A percentile compares a stretch with the other conserved stretches of the same genome.
Evolutionary conservation across 1,140 invertebrate genomes (phyloP).

Genomic region (Magallana gigas): DNA sequence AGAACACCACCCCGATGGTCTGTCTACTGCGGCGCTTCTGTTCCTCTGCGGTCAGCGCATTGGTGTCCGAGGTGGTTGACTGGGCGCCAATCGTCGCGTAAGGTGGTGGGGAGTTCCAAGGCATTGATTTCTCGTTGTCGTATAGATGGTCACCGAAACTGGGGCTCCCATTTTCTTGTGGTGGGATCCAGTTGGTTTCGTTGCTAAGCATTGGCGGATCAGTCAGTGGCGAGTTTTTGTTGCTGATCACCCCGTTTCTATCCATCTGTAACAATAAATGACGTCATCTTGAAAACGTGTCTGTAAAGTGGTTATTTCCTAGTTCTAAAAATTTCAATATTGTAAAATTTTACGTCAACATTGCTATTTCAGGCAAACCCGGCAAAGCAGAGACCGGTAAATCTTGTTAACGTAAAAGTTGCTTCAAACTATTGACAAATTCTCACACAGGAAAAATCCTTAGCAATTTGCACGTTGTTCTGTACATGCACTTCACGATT

Average conservation of each 20-base stretch:
- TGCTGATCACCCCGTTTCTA: background rate
- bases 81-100: background rate
- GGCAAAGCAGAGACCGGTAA: too few relatives aligned
- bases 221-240: constrained; percentile 7
- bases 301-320: too few relatives aligned
- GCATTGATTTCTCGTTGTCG: background rate
- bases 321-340: too few relatives aligned
- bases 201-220: constrained; percentile 28
- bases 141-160: background rate
- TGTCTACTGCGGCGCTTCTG: background rate
- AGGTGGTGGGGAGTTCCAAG: background rate
- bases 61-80: constrained; percentile 2
- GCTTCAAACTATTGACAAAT: too few relatives aligned
- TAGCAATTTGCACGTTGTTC: too few relatives aligned
- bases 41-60: background rate
- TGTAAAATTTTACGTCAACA: too few relatives aligned
- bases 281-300: too few relatives aligned
- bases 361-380: too few relatives aligned
- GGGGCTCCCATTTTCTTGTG: constrained; percentile 2
- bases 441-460: too few relatives aligned
- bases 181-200: constrained; percentile 34
- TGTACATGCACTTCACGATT: too few relatives aligned
- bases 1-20: background rate
- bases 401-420: too few relatives aligned
- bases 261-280: background rate